A percentile compares a stretch with the other conserved stretches of the same genome.
Conservation (phyloP, 2,113 vertebrate species). For the Vulpes vulpes region DNA sequence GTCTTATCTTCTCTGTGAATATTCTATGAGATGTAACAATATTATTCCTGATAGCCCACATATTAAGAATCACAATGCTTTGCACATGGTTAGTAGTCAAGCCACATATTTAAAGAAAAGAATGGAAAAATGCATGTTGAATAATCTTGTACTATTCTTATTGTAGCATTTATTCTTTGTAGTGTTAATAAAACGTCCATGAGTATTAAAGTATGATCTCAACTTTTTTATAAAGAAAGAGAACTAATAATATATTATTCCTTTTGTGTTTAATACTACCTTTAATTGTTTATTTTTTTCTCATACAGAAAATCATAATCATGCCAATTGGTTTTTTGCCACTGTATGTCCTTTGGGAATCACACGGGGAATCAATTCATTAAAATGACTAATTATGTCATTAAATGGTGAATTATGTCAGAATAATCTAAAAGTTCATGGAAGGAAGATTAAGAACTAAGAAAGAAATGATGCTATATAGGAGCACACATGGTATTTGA, state of each 20-base stretch:
- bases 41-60: background rate
- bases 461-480: background rate
- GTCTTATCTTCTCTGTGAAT: background rate
- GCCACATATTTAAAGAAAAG: background rate
- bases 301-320: background rate
- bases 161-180: background rate
- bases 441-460: background rate
- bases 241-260: background rate
- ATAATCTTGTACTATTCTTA: background rate
- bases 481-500: background rate
- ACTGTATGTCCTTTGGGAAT: background rate
- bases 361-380: background rate
- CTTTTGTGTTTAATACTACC: background rate
- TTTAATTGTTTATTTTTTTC: background rate
- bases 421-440: background rate
- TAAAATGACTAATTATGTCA: background rate
- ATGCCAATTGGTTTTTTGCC: background rate
- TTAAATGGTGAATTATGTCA: background rate
- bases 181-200: background rate
- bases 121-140: background rate
- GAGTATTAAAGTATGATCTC: background rate
- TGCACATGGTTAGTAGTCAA: background rate
- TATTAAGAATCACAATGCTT: background rate
- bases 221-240: background rate
- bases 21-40: background rate